Base-by-base conservation (phyloP, 2,113 vertebrate genomes). In the Camelus bactrianus region DNA sequence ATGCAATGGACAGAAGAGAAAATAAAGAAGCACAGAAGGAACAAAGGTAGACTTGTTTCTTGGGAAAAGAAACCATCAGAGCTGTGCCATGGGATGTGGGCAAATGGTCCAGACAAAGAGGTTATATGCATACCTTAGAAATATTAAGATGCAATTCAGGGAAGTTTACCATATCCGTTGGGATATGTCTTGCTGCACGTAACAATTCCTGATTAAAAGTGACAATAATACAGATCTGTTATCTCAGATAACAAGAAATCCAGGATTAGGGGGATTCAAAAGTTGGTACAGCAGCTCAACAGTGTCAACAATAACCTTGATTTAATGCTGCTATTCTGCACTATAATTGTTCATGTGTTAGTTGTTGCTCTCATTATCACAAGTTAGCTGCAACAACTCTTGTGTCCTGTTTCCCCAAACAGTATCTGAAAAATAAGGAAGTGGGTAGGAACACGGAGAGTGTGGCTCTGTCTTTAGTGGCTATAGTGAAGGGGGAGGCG, bases 31-130 rank as follows among this genome's bases (percentile, higher is more conserved):
- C 32, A 76, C 70, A 70, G 35, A 95, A 93, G 65, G 32, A 95
- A 94, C 16, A 97, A 91, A 92, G 14, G n/a, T 20, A 65, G 56
- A 17, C 35, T 82, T 86, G 86, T 93, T 96, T 64, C 89, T 83
- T 50, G 54, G 70, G 82, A 84, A 35, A 7, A 84, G 16, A 95
- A 94, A 26, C 79, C 46, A 54, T 95, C 92, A 89, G 46, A 91
- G 22, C 24, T 75, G 38, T 69, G 88, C 72, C 80, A 58, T 13
- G 75, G 62, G 89, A 90, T 75, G 35, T 54, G 46, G n/a, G 26
- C 26, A 11, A 91, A 2, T 85, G 65, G n/a, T 52, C 52, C 56
- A 88, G 81, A n/a, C 38, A 54, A 13, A 56, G 42, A 86, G 20
- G 50, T 28, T 28, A 17, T 56, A 50, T 79, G 42, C 19, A n/a